Percentiles rank a stretch among this genome's conserved stretches.
phyloP scores from a whole-genome alignment of 2,113 vertebrate species.

The Neogale vison region DNA sequence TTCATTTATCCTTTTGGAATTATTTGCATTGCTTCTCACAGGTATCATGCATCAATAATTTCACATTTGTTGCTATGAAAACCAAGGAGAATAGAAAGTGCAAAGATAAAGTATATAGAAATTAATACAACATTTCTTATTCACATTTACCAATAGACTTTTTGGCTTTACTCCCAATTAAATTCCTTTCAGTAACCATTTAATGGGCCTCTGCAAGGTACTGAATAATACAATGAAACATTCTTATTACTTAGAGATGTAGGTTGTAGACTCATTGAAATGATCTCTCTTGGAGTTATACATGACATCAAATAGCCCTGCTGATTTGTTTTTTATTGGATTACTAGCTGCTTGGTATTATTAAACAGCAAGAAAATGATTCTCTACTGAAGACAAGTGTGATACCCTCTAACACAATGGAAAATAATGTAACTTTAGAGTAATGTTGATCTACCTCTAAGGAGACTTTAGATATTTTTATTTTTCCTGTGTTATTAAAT shows the following conservation, averaged over 20 bases:
- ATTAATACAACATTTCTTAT: constrained; percentile 14
- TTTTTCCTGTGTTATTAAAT: constrained; percentile 59
- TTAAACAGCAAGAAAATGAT: constrained; percentile 57
- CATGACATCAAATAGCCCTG: constrained; percentile 38
- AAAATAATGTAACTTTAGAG: constrained; percentile 2
- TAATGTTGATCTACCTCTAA: background rate
- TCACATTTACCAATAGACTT: constrained; percentile 19
- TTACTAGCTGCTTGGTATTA: constrained; percentile 49
- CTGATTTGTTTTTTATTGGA: constrained; percentile 58
- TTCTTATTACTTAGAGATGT: constrained; percentile 32
- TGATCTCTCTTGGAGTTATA: constrained; percentile 26
- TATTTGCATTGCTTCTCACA: background rate
- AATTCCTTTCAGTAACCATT: constrained; percentile 60
- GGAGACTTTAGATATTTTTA: constrained; percentile 19
- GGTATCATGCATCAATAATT: background rate
- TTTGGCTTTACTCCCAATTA: constrained; percentile 55
- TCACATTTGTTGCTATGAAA: background rate
- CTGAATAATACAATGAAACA: constrained; percentile 45
- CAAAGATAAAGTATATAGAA: background rate
- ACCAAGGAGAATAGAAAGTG: background rate
- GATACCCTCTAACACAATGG: constrained; percentile 13
- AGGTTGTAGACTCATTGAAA: constrained; percentile 38
- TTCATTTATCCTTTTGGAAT: background rate
- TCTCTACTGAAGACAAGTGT: constrained; percentile 51
- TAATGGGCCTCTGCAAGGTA: constrained; percentile 7